These are phyloP conservation scores for Lobophora halterata DNA, from an alignment of 2,888 invertebrate species.

Conservation along the genomic window DNA sequence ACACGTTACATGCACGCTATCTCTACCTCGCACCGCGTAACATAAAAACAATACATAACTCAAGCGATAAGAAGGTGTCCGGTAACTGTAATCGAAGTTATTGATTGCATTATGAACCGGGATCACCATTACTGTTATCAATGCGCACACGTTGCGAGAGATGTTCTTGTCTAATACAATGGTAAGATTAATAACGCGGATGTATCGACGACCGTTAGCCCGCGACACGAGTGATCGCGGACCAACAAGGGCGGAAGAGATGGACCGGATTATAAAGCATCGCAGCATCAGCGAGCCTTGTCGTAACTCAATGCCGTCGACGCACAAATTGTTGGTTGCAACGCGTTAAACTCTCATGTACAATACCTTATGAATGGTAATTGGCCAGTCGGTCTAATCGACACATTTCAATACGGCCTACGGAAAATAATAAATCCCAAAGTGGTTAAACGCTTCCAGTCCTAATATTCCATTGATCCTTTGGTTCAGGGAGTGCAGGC, in stretches of 20 bases:
- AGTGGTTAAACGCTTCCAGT: slow-evolving; percentile 20
- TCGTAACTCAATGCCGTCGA: slow-evolving; percentile 73
- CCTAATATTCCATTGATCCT: slow-evolving; percentile 18
- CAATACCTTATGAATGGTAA: slow-evolving; percentile 62
- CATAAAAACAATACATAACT: slow-evolving; percentile 31
- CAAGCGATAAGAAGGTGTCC: slow-evolving; percentile 53
- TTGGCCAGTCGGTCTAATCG: slow-evolving; percentile 58
- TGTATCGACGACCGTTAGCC: slow-evolving; percentile 68
- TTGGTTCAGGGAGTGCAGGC: slow-evolving; percentile 7
- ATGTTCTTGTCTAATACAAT: slow-evolving; percentile 71
- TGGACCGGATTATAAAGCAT: slow-evolving; percentile 76
- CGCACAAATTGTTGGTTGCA: slow-evolving; percentile 72
- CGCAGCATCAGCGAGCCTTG: slow-evolving; percentile 68
- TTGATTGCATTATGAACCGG: slow-evolving; percentile 63
- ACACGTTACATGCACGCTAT: neutral
- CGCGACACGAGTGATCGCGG: slow-evolving; percentile 70
- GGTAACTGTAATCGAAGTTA: slow-evolving; percentile 63
- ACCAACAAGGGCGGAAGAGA: slow-evolving; percentile 78
- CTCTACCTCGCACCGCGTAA: neutral
- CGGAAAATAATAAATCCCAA: slow-evolving; percentile 21
- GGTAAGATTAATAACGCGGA: slow-evolving; percentile 76
- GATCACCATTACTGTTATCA: slow-evolving; percentile 71
- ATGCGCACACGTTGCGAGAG: slow-evolving; percentile 70
- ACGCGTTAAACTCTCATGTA: slow-evolving; percentile 50
- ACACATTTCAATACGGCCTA: slow-evolving; percentile 51